These are phyloP conservation scores for Phenganax stokvisi DNA, from an alignment of 92 coral and sea anemone genomes.

Conservation along the genomic window DNA sequence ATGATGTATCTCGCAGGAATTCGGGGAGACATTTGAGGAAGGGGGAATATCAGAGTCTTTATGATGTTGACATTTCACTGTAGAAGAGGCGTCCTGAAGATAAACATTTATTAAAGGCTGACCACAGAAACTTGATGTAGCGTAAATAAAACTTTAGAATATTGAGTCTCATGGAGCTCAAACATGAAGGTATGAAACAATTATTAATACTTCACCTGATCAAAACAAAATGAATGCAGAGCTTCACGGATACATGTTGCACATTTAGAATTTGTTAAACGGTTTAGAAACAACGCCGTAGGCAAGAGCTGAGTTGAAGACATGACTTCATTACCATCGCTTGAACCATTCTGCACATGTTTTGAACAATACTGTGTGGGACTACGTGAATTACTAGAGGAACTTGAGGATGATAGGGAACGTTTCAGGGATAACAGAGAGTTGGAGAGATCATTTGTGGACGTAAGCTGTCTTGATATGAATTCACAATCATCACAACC, in stretches of 20 bases:
- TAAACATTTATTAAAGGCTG: not conserved
- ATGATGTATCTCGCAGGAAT: not conserved
- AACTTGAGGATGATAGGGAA: conserved; percentile 17
- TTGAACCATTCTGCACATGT: conserved; percentile 16
- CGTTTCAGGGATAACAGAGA: conserved; percentile 23
- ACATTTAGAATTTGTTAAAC: conserved; percentile 39
- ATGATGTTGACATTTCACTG: conserved; percentile 5
- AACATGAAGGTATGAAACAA: not conserved
- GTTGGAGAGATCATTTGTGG: conserved; percentile 6
- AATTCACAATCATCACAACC: conserved; percentile 23
- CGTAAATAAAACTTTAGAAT: not conserved
- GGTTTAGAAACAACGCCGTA: conserved; percentile 64
- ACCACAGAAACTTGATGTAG: not conserved
- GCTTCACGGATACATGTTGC: conserved; percentile 39
- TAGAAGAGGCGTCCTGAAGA: not conserved
- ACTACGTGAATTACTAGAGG: conserved; percentile 8
- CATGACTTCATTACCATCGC: conserved; percentile 49
- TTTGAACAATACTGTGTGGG: conserved; percentile 12
- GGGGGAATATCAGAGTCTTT: conserved; percentile 3
- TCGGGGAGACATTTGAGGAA: not conserved
- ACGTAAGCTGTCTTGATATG: not conserved
- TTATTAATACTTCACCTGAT: not conserved
- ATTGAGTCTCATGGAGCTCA: not conserved
- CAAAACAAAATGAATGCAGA: conserved; percentile 35
- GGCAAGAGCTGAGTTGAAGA: conserved; percentile 58